Conservation (phyloP, 2,797 vertebrate genomes). For the Mionectes olivaceus region DNA sequence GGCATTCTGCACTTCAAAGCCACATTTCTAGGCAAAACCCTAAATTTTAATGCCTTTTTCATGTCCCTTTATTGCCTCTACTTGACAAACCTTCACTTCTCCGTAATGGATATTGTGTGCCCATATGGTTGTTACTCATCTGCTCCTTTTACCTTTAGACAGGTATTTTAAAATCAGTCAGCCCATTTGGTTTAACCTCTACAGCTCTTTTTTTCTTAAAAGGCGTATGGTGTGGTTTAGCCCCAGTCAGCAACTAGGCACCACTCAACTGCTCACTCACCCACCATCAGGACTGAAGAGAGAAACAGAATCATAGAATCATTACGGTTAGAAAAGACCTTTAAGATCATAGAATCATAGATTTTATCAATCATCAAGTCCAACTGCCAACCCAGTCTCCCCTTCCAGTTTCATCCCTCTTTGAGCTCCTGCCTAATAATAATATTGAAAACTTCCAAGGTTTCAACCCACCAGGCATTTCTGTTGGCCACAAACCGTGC, state of each 20-base stretch:
- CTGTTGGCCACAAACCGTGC: not conserved
- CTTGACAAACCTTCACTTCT: not conserved
- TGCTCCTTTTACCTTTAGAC: not conserved
- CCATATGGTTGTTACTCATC: not conserved
- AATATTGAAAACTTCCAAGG: not conserved
- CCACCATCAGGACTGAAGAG: fast-evolving
- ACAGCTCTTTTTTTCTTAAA: not conserved
- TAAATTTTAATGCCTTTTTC: not conserved
- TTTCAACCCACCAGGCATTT: not conserved
- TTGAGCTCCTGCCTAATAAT: not conserved
- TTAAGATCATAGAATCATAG: not conserved
- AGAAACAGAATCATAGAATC: not conserved
- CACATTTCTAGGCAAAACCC: not conserved
- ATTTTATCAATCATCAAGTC: not conserved
- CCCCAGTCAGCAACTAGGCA: not conserved
- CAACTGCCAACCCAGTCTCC: not conserved
- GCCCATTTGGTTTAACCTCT: not conserved
- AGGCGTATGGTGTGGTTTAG: not conserved
- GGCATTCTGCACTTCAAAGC: not conserved
- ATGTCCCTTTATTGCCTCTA: not conserved
- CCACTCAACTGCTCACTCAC: fast-evolving
- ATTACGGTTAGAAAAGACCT: not conserved
- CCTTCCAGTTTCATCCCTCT: not conserved
- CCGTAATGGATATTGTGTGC: fast-evolving
- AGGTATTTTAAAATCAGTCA: not conserved